Evolutionary conservation across 1,140 invertebrate genomes (phyloP), one percentile per base, ranked within the genome.

Genomic region (Ceratina australensis): DNA sequence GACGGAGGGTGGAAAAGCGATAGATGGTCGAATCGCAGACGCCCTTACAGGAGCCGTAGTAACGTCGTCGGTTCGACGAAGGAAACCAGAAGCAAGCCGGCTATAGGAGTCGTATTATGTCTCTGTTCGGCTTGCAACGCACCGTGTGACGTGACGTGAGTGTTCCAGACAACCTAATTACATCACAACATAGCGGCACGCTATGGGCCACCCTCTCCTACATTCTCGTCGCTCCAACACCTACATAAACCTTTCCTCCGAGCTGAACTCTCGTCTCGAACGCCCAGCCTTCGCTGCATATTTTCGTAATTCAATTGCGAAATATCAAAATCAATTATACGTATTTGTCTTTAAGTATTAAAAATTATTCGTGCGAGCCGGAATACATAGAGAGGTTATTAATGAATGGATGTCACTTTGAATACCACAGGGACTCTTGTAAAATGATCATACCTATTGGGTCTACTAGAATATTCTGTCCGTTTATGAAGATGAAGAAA

Each of bases 81-180:
- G 80, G 76, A 83, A 86, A 59, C 64, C 73, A 66, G 78, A 79
- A 77, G 73, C 72, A 72, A 15, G 69, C 71, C 47, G 74, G 57
- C 76, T 86, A 81, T 84, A 87, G 84, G 87, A 84, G 85, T 81
- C 33, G 87, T 87, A 92, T 92, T 91, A 92, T 91, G 91, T 91
- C 89, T 91, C 87, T 87, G 84, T 82, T 85, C 87, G 87, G 85
- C 90, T 87, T 87, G 86, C 82, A 85, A 78, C 85, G 84, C 86
- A 74, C 85, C 78, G 82, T 81, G 83, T 91, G 90, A 92, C 90
- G 88, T 92, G 91, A 92, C 91, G 89, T 89, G 91, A 92, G 90
- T 92, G 91, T 92, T 91, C 86, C 88, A 91, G 91, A 92, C 91
- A 92, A 91, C 91, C 91, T 92, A 92, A 92, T 92, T 92, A 92